Percentiles rank a stretch among this genome's conserved stretches.
These are phyloP conservation scores for Artemia sp. DNA, from an alignment of 2,888 invertebrate species.

Conservation along the genomic window DNA sequence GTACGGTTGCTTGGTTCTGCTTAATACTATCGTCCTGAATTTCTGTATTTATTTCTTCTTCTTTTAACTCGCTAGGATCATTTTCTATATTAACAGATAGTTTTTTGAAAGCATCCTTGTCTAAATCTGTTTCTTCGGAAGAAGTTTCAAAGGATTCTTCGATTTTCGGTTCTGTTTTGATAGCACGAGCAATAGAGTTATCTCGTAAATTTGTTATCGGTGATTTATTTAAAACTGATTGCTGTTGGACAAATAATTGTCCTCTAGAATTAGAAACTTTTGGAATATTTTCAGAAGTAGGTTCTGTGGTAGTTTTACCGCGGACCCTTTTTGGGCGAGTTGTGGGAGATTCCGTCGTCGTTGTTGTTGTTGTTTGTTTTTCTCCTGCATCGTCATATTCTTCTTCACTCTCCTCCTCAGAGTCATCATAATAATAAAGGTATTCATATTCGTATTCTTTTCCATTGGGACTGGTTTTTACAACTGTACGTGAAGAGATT, in stretches of 20 bases:
- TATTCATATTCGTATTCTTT: conserved; percentile 83
- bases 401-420: conserved; percentile 37
- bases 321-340: conserved; percentile 28
- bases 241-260: not conserved
- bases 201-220: not conserved
- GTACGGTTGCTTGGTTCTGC: too few species aligned
- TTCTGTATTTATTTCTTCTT: too few species aligned
- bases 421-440: conserved; percentile 75
- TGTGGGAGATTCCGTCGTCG: conserved; percentile 31
- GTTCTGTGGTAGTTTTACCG: conserved; percentile 22
- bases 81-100: too few species aligned
- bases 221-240: not conserved
- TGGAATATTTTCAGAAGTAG: not conserved
- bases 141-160: too few species aligned
- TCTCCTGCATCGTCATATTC: not conserved
- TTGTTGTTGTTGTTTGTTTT: conserved; percentile 24
- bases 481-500: conserved; percentile 47
- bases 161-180: not conserved
- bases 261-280: not conserved
- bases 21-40: too few species aligned
- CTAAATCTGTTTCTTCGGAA: too few species aligned
- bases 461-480: conserved; percentile 73
- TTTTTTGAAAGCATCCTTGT: too few species aligned
- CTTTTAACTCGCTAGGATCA: too few species aligned
- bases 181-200: conserved; percentile 4